These are phyloP conservation scores for Eulemur mongoz DNA, from an alignment of 2,797 vertebrate species.

Conservation along the genomic window DNA sequence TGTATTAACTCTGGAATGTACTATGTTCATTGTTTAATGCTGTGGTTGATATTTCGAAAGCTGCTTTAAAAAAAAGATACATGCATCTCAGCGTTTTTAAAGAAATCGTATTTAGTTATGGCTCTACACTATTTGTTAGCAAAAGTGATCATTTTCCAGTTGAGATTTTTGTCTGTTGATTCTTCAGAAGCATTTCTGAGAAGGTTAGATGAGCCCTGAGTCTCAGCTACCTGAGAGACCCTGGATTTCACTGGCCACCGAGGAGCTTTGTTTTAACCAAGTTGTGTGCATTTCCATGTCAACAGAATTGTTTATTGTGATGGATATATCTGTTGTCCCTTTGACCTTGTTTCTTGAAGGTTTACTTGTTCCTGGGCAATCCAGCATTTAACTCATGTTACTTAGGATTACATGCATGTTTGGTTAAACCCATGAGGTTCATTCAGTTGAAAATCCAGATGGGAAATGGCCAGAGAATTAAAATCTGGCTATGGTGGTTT, in stretches of 20 bases:
- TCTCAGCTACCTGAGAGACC: not conserved
- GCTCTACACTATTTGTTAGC: constrained; percentile 83
- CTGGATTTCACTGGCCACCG: not conserved
- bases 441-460: constrained; percentile 51
- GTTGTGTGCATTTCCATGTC: not conserved
- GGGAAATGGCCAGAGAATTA: constrained; percentile 38
- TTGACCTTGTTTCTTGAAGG: constrained; percentile 47
- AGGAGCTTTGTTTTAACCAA: not conserved
- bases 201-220: not conserved
- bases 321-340: not conserved
- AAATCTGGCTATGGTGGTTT: not conserved
- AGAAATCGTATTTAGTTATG: constrained; percentile 79
- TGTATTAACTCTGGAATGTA: constrained; percentile 87
- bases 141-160: constrained; percentile 74
- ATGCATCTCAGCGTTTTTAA: constrained; percentile 86
- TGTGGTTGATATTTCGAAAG: constrained; percentile 87
- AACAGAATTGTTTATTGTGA: not conserved
- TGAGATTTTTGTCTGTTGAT: constrained; percentile 73
- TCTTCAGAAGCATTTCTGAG: constrained; percentile 72
- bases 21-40: constrained; percentile 85
- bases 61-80: constrained; percentile 85
- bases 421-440: constrained; percentile 57
- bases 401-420: constrained; percentile 21
- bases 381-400: constrained; percentile 26
- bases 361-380: not conserved